These are phyloP conservation scores for Abrostola triplasia DNA, from an alignment of 2,888 invertebrate species.

Conservation along the genomic window DNA sequence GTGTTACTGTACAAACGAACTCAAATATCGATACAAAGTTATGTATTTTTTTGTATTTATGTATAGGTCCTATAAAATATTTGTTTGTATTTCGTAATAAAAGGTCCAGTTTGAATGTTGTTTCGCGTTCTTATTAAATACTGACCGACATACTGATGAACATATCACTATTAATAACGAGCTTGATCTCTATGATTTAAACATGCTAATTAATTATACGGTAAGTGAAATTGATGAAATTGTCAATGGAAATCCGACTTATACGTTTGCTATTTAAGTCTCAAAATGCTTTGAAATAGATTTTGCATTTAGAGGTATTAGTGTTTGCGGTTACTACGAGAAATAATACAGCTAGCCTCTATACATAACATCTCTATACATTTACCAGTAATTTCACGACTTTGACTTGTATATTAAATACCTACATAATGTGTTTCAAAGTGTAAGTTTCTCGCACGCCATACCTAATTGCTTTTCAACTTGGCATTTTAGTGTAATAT, in stretches of 20 bases:
- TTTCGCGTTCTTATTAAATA: background rate
- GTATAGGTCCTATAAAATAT: background rate
- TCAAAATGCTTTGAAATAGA: conserved; percentile 3
- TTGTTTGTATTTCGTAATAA: background rate
- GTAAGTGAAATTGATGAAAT: too few relatives aligned
- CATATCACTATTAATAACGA: background rate
- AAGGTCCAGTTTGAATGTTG: background rate
- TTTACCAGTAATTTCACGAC: background rate
- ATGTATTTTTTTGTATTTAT: background rate
- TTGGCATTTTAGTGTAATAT: background rate
- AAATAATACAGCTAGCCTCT: background rate
- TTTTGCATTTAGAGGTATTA: background rate
- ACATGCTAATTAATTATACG: background rate
- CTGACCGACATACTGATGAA: background rate
- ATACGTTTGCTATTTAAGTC: background rate
- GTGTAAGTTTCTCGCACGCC: background rate
- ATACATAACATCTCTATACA: background rate
- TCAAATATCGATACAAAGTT: background rate
- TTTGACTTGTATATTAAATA: background rate
- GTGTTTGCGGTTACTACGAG: conserved; percentile 3
- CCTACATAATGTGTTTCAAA: background rate
- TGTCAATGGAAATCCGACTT: background rate
- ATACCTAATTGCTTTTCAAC: conserved; percentile 4
- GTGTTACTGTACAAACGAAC: background rate
- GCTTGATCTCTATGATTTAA: background rate